phyloP scores from a whole-genome alignment of 1,140 invertebrate genomes.

The Tetramorium alpestre region DNA sequence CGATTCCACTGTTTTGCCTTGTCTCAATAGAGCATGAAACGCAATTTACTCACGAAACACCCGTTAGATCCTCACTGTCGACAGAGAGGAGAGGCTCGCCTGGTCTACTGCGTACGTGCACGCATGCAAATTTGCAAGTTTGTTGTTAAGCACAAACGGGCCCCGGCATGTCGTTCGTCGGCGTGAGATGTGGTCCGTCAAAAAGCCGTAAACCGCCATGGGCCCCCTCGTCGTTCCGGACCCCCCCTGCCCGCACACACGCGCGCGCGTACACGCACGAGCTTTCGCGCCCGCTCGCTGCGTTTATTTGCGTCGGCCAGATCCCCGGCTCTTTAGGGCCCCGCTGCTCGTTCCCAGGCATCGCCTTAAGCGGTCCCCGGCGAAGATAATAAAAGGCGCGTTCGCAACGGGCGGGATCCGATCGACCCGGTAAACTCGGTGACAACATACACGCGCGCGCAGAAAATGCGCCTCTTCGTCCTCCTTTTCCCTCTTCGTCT shows the following conservation, averaged over 20 bases:
- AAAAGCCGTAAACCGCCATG: conserved; percentile 82
- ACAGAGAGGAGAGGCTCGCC: conserved; percentile 8
- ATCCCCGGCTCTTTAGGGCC: conserved; percentile 56
- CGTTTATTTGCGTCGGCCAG: conserved; percentile 61
- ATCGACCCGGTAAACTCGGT: conserved; percentile 70
- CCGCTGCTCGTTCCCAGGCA: conserved; percentile 62
- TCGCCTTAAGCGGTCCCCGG: conserved; percentile 66
- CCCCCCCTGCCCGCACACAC: conserved; percentile 50
- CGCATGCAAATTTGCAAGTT: conserved; percentile 82
- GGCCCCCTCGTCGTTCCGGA: conserved; percentile 73
- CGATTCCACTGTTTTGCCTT: neutral
- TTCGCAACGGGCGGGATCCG: conserved; percentile 52
- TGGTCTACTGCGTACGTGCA: conserved; percentile 42
- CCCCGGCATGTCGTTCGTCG: conserved; percentile 73
- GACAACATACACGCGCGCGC: conserved; percentile 48
- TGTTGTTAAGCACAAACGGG: conserved; percentile 74
- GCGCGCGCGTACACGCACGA: neutral
- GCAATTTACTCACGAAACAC: conserved; percentile 54
- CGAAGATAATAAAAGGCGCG: conserved; percentile 69
- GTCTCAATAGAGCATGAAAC: neutral
- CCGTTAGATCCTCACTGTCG: conserved; percentile 61
- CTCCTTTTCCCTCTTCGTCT: neutral
- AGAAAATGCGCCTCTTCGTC: neutral
- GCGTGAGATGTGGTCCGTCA: conserved; percentile 84
- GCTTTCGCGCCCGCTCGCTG: conserved; percentile 52